Conservation (phyloP, 1,140 invertebrate species). For the Drosophila arizonae region DNA sequence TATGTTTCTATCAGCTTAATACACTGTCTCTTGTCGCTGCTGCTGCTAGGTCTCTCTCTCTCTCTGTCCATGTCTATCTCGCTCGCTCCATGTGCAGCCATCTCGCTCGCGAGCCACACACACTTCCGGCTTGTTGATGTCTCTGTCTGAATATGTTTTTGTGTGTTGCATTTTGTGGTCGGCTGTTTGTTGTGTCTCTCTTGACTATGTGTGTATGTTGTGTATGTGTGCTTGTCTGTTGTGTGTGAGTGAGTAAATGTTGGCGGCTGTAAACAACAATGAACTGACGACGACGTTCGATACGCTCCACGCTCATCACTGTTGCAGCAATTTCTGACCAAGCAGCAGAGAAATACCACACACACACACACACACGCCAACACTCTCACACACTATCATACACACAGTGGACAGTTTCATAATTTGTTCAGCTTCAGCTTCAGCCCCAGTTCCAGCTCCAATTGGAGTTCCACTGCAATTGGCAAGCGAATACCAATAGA, state of each 20-base stretch:
- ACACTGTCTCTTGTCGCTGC: background rate
- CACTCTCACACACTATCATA: background rate
- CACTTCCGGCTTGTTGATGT: slow-evolving; percentile 67
- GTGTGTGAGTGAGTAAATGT: slow-evolving; percentile 30
- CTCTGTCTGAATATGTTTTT: slow-evolving; percentile 43
- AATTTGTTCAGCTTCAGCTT: slow-evolving; percentile 6
- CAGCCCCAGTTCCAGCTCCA: slow-evolving; percentile 1
- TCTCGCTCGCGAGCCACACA: slow-evolving; percentile 51
- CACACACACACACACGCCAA: slow-evolving; percentile 9
- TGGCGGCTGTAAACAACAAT: slow-evolving; percentile 68
- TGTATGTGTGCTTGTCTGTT: background rate
- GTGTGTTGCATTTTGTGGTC: slow-evolving; percentile 47
- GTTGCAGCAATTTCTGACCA: slow-evolving; percentile 71
- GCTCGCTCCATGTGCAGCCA: slow-evolving; percentile 11
- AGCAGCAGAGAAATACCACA: slow-evolving; percentile 46
- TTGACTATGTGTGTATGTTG: slow-evolving; percentile 5
- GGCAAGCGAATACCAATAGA: slow-evolving; percentile 16
- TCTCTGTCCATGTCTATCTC: slow-evolving; percentile 14
- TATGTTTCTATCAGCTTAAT: slow-evolving; percentile 4
- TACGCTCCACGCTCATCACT: slow-evolving; percentile 30
- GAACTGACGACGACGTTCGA: slow-evolving; percentile 51
- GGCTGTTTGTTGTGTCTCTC: slow-evolving; percentile 16
- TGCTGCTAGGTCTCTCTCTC: background rate
- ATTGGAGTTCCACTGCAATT: slow-evolving; percentile 27
- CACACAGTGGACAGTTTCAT: slow-evolving; percentile 13